Evolutionary conservation across 2,797 vertebrate genomes (phyloP), one percentile per base, ranked within the genome.

Genomic region (Podarcis siculus): DNA sequence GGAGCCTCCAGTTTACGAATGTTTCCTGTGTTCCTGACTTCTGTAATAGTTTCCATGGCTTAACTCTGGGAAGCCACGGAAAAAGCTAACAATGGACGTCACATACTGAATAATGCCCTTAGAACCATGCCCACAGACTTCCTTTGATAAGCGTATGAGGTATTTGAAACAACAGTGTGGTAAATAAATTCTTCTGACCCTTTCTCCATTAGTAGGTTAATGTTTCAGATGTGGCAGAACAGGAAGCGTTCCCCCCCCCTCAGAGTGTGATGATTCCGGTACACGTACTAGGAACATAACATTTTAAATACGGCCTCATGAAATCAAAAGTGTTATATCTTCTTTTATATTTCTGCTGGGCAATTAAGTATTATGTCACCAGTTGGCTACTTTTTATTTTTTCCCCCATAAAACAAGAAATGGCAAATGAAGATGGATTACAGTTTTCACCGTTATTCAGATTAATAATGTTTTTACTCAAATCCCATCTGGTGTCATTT

Each of bases 211-310:
- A 45, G 39, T 45, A 69, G 37, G 58, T 17, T 30, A 82, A 45
- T 30, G 6, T 94, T 93, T 87, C 89, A 93, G 92, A 94, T 94
- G 92, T 95, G 91, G 91, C 91, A 94, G 92, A 93, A 95, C 95
- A 95, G 96, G 96, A 97, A 96, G 88, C 90, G 79, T 88, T 93
- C 90, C 91, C n/a, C 94, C 96, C 97, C 97, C 93, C 94, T 90
- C 67, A 92, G 78, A 91, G 42, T 69, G 81, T 67, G 66, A 23
- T 67, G 42, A 90, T 89, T 75, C 88, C 76, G 89, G 3, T 30
- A 66, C 37, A 75, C 83, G 58, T 93, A 80, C 84, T 94, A 66
- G 83, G 73, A 87, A 35, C 27, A n/a, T 19, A 77, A 93, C 27
- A 42, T 72, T 85, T 78, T 23, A 17, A 25, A 84, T 71, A 78